Evolutionary conservation across 1,140 invertebrate species (phyloP), one percentile per base, ranked within the genome.

Genomic region (fruit fly (Drosophila melanogaster)): DNA sequence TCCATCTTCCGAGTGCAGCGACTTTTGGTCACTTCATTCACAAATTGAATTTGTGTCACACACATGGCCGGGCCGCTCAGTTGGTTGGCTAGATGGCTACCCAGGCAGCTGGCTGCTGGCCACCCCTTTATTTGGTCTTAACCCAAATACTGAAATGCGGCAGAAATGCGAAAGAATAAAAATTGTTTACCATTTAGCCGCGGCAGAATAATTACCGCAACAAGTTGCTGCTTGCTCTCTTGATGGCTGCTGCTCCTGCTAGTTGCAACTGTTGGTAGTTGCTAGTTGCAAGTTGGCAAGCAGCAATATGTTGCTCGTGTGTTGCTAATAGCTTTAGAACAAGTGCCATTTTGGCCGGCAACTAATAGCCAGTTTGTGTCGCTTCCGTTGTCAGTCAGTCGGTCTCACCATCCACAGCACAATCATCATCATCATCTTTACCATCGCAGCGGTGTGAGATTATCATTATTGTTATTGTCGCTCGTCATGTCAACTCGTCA

Each of bases 401-500:
- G 50, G 37, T 53, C 44, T 37, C 56, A 57, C 17, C 60, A 53
- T 46, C 69, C 57, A 50, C 46, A 40, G 47, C 56, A 79, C 66
- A 50, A 73, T 64, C 46, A 67, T 60, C 44, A 62, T 47, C 55
- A 70, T 64, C 53, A 53, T 77, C 43, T 61, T 75, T 41, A 58
- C 57, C 59, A 73, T 87, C 69, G 56, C 46, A 8, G 38, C 47
- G 40, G 81, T 76, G 84, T 76, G 75, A 89, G 83, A 89, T 87
- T 89, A 90, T 89, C 79, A 89, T 89, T 90, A 89, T 89, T 89
- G 84, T 89, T 89, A 89, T 89, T 89, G 84, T 89, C 84, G 84
- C 84, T 89, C 84, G 84, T 89, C 84, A 89, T 89, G 84, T 89
- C 84, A 89, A 89, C 84, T 89, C 85, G 84, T 77, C 85, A 89